Base-by-base conservation (phyloP, 1,140 invertebrate genomes). In the Panulirus ornatus region DNA sequence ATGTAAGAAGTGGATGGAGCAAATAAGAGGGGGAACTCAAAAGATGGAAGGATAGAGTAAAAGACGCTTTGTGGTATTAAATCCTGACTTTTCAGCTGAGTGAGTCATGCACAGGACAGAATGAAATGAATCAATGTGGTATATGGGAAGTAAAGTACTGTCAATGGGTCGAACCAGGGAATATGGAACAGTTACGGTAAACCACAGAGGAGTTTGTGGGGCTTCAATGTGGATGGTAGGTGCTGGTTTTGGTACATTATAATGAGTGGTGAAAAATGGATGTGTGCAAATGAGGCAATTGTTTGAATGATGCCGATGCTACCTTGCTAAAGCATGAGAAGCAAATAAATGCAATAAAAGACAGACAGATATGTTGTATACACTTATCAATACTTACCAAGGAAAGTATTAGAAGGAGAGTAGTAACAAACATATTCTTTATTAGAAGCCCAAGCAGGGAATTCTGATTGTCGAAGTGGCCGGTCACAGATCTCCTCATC, bases 351-450 rank as follows among this genome's bases (percentile, higher is more conserved):
- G 22, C 36, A 75, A 30, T 0, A 34, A 8, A 1, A 42, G 8
- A 30, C 14, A n/a, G 0, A 27, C 34, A 58, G 27, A 8, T 2
- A 3, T 11, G 30, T 8, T 1, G 22, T 40, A 9, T 36, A 34
- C 36, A 0, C 30, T 6, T 22, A 3, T 14, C 38, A 58, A 1
- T 71, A 86, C 87, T 95, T 95, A 97, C 97, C 97, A 95, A 98
- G 95, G 94, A 98, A 97, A 63, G 97, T 98, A 44, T 97, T 97
- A 22, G 97, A 97, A 1, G 97, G 97, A 70, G 97, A 98, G 94
- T 96, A 97, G 93, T 98, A 98, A n/a, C 97, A 96, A 85, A 98
- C 94, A 93, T 98, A 98, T 93, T 98, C 97, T 93, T 98, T 98
- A 93, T 98, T 98, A 1, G 97, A 97, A 78, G 97, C 97, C 97